Evolutionary conservation across 2,888 invertebrate genomes (phyloP), one percentile per base, ranked within the genome.

Genomic region (Nomada ruficornis): DNA sequence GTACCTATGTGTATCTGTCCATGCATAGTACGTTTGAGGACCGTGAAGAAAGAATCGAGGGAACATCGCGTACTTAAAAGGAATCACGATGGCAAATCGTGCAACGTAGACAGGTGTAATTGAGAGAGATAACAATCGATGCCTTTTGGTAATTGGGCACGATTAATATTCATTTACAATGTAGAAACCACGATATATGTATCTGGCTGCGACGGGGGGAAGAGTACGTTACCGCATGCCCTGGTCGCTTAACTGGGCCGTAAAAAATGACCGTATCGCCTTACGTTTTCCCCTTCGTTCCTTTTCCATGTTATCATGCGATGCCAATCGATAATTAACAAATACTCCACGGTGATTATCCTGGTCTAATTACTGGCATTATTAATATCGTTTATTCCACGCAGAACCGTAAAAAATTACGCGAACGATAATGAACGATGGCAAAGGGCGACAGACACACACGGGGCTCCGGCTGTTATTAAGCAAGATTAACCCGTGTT

Each of bases 401-500:
- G 86, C 78, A 83, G 63, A 77, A 80, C 75, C 84, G 86, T 81
- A 78, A 87, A 87, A 84, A 88, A 87, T 86, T 82, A 80, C 79
- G 84, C 86, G 75, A 72, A 88, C 86, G 83, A 84, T 84, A 87
- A 80, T 82, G 84, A 77, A 88, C 82, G 80, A 88, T 79, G 88
- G 79, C 80, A 84, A 87, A 87, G 86, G 84, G 84, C 82, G 82
- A 84, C 86, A 47, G 13, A 82, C 80, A 65, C 75, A 80, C 80
- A 81, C 75, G 70, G 70, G 72, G 78, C 73, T 62, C 69, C 77
- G 78, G 65, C 80, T 86, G 86, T 87, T 87, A 87, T 87, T 87
- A 87, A 87, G 88, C 77, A 77, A 88, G 87, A 87, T 88, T 87
- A 87, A 87, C 79, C 82, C 86, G 82, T 86, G 88, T 87, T 87